These are phyloP conservation scores for Chaetogeoica ovagalla DNA, from an alignment of 2,888 invertebrate genomes.

Conservation along the genomic window DNA sequence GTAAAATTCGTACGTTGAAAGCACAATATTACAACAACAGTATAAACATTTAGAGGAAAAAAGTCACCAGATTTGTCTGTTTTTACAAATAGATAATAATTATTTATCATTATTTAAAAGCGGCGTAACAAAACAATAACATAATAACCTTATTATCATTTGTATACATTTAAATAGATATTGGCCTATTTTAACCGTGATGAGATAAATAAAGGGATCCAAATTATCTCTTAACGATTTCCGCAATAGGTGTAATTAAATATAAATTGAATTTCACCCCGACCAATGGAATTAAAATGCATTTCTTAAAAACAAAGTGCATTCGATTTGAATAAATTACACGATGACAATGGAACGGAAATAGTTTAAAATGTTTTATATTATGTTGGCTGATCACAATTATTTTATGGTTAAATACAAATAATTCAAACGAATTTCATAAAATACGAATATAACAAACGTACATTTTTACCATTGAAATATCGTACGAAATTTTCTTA, in stretches of 20 bases:
- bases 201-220: background rate
- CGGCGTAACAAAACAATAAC: slow-evolving; percentile 24
- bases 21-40: background rate
- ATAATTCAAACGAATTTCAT: no score
- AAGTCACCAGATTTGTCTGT: slow-evolving; percentile 16
- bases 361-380: no score
- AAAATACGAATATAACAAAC: no score
- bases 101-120: slow-evolving; percentile 25
- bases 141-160: background rate
- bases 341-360: no score
- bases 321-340: no score
- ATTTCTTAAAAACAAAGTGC: background rate
- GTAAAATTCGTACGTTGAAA: slow-evolving; percentile 22
- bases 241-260: background rate
- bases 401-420: no score
- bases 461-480: no score
- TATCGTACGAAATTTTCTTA: no score
- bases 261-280: background rate
- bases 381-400: no score
- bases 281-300: background rate
- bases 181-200: background rate
- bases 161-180: background rate
- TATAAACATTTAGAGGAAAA: slow-evolving; percentile 15
- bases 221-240: background rate
- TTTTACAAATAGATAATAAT: slow-evolving; percentile 16